A percentile compares a stretch with the other conserved stretches of the same genome.
Conservation (phyloP, 2,888 invertebrate genomes). For the Lepas anatifera region DNA sequence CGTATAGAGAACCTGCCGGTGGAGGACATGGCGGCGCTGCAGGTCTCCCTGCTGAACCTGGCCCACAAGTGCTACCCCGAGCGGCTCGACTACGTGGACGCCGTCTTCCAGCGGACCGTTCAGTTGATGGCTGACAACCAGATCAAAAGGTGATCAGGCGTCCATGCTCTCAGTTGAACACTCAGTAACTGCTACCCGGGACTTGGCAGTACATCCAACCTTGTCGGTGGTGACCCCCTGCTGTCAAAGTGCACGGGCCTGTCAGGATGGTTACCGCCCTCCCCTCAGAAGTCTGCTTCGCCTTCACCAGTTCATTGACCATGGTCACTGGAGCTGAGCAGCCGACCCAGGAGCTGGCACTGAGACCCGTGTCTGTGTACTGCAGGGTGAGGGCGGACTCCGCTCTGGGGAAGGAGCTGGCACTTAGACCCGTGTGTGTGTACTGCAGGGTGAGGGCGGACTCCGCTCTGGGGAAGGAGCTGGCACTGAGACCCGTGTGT, state of each 20-base stretch:
- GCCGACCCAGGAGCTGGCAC: too few relatives aligned
- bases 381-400: constrained; percentile 59
- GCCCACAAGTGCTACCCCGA: constrained; percentile 95
- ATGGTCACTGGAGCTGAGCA: too few relatives aligned
- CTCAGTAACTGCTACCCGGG: too few relatives aligned
- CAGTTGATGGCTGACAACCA: constrained; percentile 81
- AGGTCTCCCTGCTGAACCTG: constrained; percentile 85
- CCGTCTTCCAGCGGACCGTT: constrained; percentile 80
- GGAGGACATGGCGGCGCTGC: constrained; percentile 90
- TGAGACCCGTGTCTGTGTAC: too few relatives aligned
- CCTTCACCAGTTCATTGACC: too few relatives aligned
- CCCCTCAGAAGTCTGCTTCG: too few relatives aligned
- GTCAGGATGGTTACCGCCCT: too few relatives aligned
- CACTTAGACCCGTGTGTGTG: neutral
- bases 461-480: constrained; percentile 77
- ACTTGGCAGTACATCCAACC: too few relatives aligned
- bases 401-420: constrained; percentile 77
- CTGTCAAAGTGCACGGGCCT: too few relatives aligned
- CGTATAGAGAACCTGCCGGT: constrained; percentile 51
- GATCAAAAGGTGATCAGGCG: constrained; percentile 65
- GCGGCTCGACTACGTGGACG: constrained; percentile 85
- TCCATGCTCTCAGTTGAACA: too few relatives aligned
- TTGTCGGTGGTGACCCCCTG: too few relatives aligned
- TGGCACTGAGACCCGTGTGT: constrained; percentile 33
- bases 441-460: constrained; percentile 55